These are phyloP conservation scores for Fregetta grallaria DNA, from an alignment of 2,113 vertebrate species.

Conservation along the genomic window DNA sequence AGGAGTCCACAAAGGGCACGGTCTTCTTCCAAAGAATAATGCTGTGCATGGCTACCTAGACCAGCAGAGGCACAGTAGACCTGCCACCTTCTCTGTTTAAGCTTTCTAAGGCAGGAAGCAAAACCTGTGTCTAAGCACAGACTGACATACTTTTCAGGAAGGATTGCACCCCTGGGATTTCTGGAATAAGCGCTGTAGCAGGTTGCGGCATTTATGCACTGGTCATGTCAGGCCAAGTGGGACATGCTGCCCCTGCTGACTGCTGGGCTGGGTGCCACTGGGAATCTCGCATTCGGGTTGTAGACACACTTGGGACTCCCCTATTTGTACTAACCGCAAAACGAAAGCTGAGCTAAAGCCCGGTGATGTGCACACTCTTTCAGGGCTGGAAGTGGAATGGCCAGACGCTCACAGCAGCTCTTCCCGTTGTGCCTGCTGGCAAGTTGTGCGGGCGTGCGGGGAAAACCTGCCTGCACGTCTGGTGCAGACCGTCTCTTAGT, in stretches of 20 bases:
- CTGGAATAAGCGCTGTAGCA: background rate
- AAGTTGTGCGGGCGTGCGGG: rapidly evolving
- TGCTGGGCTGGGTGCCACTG: slow-evolving; percentile 7
- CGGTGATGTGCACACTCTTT: background rate
- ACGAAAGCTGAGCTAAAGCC: background rate
- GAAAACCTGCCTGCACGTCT: background rate
- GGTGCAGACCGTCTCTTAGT: rapidly evolving
- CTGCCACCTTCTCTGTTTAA: background rate
- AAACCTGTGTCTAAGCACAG: background rate
- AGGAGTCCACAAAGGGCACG: rapidly evolving
- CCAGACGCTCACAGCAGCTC: background rate
- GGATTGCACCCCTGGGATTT: background rate
- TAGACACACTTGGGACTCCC: slow-evolving; percentile 18
- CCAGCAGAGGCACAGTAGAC: background rate
- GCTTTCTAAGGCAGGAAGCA: background rate
- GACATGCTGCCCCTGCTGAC: slow-evolving; percentile 21
- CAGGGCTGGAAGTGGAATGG: background rate
- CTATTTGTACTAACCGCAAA: background rate
- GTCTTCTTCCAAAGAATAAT: background rate
- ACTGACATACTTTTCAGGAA: background rate
- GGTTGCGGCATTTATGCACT: background rate
- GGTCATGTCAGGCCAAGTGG: background rate
- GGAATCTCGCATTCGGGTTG: background rate
- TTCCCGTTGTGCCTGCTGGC: rapidly evolving
- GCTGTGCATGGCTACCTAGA: background rate